A percentile compares a stretch with the other conserved stretches of the same genome.
Evolutionary conservation across 1,140 invertebrate species (phyloP).

Genomic region (Diploscapter pachys): DNA sequence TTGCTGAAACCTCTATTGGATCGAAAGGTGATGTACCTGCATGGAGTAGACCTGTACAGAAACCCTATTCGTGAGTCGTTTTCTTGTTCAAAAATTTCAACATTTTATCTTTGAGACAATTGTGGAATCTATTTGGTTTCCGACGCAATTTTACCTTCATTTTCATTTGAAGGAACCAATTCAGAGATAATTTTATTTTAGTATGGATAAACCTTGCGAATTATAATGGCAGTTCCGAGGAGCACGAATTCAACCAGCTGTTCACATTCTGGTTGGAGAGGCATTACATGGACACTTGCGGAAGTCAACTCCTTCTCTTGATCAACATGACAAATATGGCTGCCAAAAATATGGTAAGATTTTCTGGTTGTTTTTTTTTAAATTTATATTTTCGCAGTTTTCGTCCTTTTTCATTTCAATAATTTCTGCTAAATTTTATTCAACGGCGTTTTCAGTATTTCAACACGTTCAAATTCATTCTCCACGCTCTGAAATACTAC

Average conservation of each 20-base stretch:
- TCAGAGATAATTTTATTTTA: background rate
- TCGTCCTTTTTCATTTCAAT: background rate
- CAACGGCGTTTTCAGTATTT: conserved; percentile 20
- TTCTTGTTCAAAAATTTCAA: background rate
- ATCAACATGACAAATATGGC: conserved; percentile 28
- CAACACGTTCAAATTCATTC: conserved; percentile 29
- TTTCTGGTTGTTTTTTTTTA: background rate
- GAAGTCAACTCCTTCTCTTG: conserved; percentile 16
- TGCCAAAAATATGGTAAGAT: conserved; percentile 27
- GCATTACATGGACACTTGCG: conserved; percentile 33
- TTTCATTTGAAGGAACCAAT: background rate
- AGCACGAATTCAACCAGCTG: conserved; percentile 31
- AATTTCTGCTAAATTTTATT: too few species aligned
- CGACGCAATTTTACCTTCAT: background rate
- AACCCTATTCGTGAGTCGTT: conserved; percentile 29
- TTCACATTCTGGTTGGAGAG: conserved; percentile 39
- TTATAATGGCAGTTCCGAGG: conserved; percentile 18
- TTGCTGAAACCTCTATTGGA: conserved; percentile 32
- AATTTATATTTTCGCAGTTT: background rate
- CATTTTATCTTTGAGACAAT: background rate
- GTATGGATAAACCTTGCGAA: conserved; percentile 37
- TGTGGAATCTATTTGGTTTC: background rate
- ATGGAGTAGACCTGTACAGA: conserved; percentile 29
- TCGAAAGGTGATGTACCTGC: conserved; percentile 34
- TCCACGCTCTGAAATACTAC: conserved; percentile 29